Conservation (phyloP, 2,113 vertebrate species). For the Apodemus speciosus region DNA sequence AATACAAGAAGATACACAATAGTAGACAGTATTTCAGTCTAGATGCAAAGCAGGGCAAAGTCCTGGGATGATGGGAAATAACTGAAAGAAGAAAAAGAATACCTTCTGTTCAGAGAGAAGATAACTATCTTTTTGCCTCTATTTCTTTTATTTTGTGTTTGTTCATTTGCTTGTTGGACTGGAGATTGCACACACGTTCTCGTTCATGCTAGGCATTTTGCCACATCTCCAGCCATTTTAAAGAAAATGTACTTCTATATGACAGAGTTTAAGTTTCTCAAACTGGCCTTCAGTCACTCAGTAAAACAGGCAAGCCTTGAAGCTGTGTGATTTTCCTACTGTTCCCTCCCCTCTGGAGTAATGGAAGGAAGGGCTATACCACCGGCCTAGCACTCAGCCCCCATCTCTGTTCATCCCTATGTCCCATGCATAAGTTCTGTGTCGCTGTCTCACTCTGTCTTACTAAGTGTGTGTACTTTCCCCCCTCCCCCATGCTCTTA, state of each 20-base stretch:
- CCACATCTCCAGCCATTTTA: neutral
- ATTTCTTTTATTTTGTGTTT: neutral
- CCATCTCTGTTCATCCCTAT: neutral
- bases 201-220: neutral
- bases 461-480: neutral
- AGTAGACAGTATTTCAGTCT: neutral
- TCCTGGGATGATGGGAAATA: neutral
- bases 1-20: neutral
- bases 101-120: neutral
- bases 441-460: neutral
- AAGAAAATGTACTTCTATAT: neutral
- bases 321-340: neutral
- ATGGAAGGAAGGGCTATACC: too few relatives aligned
- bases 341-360: neutral
- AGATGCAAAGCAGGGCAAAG: neutral
- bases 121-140: neutral
- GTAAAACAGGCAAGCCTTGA: neutral
- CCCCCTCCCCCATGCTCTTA: rapidly evolving
- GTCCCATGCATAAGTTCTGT: neutral
- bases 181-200: neutral
- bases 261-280: neutral
- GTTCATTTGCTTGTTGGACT: neutral
- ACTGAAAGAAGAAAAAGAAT: neutral
- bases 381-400: too few relatives aligned
- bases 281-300: neutral